Conservation (phyloP, 2,113 vertebrate species). For the Lycaon pictus region DNA sequence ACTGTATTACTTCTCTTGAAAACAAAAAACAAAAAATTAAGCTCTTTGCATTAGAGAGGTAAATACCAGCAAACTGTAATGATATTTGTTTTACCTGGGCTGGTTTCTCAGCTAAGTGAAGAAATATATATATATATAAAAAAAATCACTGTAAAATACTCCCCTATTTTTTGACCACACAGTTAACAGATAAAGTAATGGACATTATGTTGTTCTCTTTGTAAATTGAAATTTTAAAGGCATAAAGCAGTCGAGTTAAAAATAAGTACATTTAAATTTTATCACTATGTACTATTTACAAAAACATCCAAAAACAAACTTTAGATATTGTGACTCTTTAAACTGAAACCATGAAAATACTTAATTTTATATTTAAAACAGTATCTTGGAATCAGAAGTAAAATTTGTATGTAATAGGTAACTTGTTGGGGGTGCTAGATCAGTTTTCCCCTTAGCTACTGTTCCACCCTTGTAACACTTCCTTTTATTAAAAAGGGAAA, state of each 20-base stretch:
- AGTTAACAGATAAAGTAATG: not conserved
- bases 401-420: not conserved
- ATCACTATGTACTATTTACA: not conserved
- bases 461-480: not conserved
- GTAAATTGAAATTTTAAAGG: not conserved
- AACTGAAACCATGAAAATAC: not conserved
- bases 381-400: not conserved
- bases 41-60: not conserved
- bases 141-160: not conserved
- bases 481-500: not conserved
- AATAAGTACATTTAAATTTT: constrained; percentile 1
- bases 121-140: not conserved
- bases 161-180: not conserved
- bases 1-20: not conserved
- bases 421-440: not conserved
- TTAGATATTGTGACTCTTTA: not conserved
- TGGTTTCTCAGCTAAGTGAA: not conserved
- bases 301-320: not conserved
- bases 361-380: not conserved
- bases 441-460: not conserved
- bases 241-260: not conserved
- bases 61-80: not conserved
- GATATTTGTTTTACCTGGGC: not conserved
- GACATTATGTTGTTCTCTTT: not conserved
- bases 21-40: not conserved